Conservation (phyloP, 2,888 invertebrate genomes). For the Bimastos eiseni region DNA sequence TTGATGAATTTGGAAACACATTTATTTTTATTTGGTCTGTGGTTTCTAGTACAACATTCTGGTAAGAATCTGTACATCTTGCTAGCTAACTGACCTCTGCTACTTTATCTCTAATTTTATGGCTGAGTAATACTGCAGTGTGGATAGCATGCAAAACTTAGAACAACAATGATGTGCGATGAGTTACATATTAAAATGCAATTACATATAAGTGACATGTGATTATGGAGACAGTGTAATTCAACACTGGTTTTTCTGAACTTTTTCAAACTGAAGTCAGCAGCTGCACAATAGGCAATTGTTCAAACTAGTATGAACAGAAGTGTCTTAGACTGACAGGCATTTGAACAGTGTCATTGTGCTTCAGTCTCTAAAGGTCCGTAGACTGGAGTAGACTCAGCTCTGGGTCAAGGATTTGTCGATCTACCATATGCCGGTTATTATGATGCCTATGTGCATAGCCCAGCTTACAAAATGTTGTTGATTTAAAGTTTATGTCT, state of each 20-base stretch:
- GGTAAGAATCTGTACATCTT: background rate
- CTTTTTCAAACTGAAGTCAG: background rate
- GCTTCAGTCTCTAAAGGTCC: too few relatives aligned
- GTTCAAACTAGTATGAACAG: background rate
- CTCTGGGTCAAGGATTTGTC: too few relatives aligned
- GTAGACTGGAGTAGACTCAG: too few relatives aligned
- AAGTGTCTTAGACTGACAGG: background rate
- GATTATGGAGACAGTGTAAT: too few relatives aligned
- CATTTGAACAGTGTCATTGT: background rate
- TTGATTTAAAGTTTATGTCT: too few relatives aligned
- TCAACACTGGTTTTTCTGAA: too few relatives aligned
- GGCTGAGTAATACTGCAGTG: background rate
- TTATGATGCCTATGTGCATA: too few relatives aligned
- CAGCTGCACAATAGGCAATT: background rate
- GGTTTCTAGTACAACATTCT: conserved; percentile 13
- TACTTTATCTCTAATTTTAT: background rate
- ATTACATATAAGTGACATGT: background rate
- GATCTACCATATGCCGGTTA: too few relatives aligned
- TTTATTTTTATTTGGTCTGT: background rate
- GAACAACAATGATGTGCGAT: background rate
- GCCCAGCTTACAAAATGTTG: too few relatives aligned
- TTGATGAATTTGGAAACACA: background rate
- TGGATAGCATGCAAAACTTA: conserved; percentile 13
- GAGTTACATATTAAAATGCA: background rate
- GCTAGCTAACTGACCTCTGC: background rate